Conservation (phyloP, 2,888 invertebrate genomes). For the Ditylenchus weischeri region DNA sequence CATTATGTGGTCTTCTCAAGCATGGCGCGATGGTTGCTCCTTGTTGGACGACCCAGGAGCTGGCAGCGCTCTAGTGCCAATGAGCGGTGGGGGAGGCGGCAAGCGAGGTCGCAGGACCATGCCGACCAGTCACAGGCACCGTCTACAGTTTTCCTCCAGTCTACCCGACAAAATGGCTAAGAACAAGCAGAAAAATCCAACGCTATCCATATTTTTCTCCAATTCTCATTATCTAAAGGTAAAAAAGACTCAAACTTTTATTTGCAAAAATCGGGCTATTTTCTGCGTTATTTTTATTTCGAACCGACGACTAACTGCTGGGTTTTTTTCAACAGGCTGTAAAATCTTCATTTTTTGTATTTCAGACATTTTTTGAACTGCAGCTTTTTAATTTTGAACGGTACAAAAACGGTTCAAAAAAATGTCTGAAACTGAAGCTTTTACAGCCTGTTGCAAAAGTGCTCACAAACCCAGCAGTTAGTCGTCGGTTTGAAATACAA, state of each 20-base stretch:
- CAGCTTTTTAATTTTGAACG: too few species aligned
- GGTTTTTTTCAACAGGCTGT: too few species aligned
- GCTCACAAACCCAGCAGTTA: too few species aligned
- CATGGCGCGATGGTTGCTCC: slow-evolving; percentile 9
- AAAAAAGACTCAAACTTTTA: background rate
- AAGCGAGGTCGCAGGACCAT: slow-evolving; percentile 1
- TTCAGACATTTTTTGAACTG: too few species aligned
- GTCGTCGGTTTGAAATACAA: too few species aligned
- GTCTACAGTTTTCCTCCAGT: background rate
- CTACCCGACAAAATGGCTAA: background rate
- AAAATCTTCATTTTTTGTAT: too few species aligned
- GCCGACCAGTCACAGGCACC: slow-evolving; percentile 22
- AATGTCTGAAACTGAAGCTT: too few species aligned
- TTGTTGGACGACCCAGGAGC: background rate
- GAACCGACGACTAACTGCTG: too few species aligned
- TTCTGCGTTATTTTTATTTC: too few species aligned
- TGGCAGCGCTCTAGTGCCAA: background rate
- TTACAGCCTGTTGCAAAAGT: too few species aligned
- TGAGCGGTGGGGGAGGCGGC: background rate
- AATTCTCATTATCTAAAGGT: slow-evolving; percentile 52
- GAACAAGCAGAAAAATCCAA: slow-evolving; percentile 35
- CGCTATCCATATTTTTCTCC: slow-evolving; percentile 46
- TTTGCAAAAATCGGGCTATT: too few species aligned
- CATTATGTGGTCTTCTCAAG: slow-evolving; percentile 14
- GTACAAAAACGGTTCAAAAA: too few species aligned